These are phyloP conservation scores for Cetonia aurata DNA, from an alignment of 2,888 invertebrate genomes.

Conservation along the genomic window DNA sequence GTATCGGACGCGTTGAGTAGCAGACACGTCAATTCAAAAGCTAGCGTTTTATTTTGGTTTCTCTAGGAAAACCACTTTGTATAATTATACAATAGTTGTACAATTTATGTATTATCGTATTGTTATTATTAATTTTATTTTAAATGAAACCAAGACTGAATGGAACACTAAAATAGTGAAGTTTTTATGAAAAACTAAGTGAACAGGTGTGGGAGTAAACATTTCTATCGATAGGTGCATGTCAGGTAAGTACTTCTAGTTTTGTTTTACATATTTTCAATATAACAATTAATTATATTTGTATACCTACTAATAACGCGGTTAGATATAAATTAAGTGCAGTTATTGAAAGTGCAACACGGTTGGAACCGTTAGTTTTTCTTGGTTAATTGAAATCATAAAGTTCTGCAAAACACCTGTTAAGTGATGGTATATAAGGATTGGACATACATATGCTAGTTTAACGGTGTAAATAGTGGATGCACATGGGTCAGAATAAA, in stretches of 20 bases:
- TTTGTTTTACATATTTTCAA: background rate
- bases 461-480: too few relatives aligned
- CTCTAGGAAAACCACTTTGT: background rate
- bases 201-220: conserved; percentile 44
- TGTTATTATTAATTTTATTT: background rate
- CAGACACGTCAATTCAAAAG: conserved; percentile 45
- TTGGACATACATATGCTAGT: background rate
- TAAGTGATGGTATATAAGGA: conserved; percentile 8
- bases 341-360: conserved; percentile 4
- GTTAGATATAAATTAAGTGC: background rate
- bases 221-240: conserved; percentile 34
- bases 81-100: background rate
- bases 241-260: conserved; percentile 20
- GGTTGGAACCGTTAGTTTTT: conserved; percentile 30
- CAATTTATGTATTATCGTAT: background rate
- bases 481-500: too few relatives aligned
- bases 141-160: background rate
- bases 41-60: conserved; percentile 28
- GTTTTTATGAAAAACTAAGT: conserved; percentile 25
- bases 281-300: background rate
- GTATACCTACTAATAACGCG: background rate
- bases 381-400: conserved; percentile 17
- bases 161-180: conserved; percentile 8
- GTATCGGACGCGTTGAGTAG: conserved; percentile 45
- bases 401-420: conserved; percentile 29